A percentile compares a stretch with the other conserved stretches of the same genome.
These are phyloP conservation scores for Apocheima hispidaria DNA, from an alignment of 2,888 invertebrate species.

Conservation along the genomic window DNA sequence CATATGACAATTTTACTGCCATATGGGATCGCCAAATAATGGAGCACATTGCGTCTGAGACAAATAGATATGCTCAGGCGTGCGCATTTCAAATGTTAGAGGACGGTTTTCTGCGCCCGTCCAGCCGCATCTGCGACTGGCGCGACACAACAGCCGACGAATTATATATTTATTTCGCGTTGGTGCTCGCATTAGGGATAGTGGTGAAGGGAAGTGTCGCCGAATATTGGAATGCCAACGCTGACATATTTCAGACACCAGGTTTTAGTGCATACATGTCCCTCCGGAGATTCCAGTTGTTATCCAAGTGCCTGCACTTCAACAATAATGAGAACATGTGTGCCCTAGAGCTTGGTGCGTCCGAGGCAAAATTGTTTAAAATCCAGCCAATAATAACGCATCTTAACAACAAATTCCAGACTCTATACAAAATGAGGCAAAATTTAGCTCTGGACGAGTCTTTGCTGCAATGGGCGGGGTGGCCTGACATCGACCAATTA, in stretches of 20 bases:
- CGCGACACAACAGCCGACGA: background rate
- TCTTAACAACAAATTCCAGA: background rate
- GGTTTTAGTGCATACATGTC: background rate
- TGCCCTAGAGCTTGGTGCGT: background rate
- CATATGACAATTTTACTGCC: constrained; percentile 44
- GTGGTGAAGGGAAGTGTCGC: constrained; percentile 40
- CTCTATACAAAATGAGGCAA: background rate
- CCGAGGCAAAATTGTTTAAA: background rate
- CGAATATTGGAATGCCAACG: constrained; percentile 45
- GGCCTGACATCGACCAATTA: background rate
- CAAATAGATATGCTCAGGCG: constrained; percentile 48
- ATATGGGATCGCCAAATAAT: constrained; percentile 52
- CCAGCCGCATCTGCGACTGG: constrained; percentile 2
- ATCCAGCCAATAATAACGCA: background rate
- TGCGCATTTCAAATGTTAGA: constrained; percentile 39
- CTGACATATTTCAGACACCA: constrained; percentile 35
- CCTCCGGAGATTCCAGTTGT: background rate
- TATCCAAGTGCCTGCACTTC: background rate
- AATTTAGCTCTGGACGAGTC: constrained; percentile 6
- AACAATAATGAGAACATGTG: background rate
- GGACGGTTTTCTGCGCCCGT: background rate
- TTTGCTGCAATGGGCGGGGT: background rate
- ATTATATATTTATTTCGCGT: constrained; percentile 34
- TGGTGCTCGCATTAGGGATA: constrained; percentile 45
- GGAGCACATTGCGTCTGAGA: constrained; percentile 46